phyloP scores from a whole-genome alignment of 2,797 vertebrate species.

The Enteromius unitaeniatus region DNA sequence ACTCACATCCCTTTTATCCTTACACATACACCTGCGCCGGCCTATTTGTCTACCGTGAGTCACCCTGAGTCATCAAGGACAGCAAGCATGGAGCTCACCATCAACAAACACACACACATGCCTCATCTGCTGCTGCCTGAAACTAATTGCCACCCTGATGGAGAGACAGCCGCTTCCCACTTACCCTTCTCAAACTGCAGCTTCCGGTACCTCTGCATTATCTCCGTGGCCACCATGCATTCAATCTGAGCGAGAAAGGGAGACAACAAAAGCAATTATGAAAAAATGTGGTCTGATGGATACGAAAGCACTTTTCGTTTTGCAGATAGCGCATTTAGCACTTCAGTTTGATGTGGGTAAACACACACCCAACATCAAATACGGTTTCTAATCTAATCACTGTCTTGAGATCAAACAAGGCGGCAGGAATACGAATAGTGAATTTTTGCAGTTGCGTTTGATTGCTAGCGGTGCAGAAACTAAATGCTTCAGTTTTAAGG shows the following conservation, averaged over 20 bases:
- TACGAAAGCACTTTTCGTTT: not conserved
- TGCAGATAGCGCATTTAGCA: conserved; percentile 1
- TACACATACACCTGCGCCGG: not conserved
- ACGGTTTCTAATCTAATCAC: conserved; percentile 8
- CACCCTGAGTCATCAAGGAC: conserved; percentile 33
- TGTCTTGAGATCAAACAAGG: not conserved
- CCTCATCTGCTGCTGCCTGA: conserved; percentile 1
- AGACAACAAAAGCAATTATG: conserved; percentile 41
- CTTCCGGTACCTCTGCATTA: conserved; percentile 97
- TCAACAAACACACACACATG: conserved; percentile 19
- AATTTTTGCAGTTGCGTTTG: not conserved
- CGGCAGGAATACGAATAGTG: not conserved
- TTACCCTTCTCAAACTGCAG: conserved; percentile 97
- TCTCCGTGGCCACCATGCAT: conserved; percentile 94
- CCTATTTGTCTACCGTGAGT: conserved; percentile 34
- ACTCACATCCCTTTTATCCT: conserved; percentile 31
- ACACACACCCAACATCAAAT: not conserved
- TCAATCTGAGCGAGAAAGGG: conserved; percentile 84
- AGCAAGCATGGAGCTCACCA: conserved; percentile 21
- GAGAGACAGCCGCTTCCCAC: conserved; percentile 54
- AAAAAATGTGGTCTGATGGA: conserved; percentile 32
- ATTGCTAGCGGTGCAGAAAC: not conserved
- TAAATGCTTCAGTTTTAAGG: not conserved
- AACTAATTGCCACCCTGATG: conserved; percentile 9
- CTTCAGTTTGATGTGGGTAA: not conserved